Base-by-base conservation (phyloP, 2,113 vertebrate species). In the Erythrolamprus reginae region DNA sequence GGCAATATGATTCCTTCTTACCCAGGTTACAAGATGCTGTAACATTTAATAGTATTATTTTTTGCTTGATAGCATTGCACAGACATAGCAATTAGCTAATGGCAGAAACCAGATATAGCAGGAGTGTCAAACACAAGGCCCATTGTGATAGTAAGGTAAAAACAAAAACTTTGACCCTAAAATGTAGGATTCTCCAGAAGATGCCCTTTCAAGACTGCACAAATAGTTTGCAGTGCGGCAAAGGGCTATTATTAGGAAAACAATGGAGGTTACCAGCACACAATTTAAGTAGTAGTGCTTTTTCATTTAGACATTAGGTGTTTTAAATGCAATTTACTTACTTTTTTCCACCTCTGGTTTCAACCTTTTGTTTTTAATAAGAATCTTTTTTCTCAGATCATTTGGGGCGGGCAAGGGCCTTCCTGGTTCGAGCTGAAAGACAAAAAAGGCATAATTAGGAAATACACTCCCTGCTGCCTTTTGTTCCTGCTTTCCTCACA, bases 261-360 rank as follows among this genome's bases (percentile, higher is more conserved):
- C 19, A 47, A 61, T 2, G 10, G 9, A n/a, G 17, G 50, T 48
- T 77, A 42, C 70, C 70, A 13, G 10, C 12, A 3, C 26, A 84
- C 83, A 50, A 77, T 21, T 77, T 77, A 77, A 77, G 70, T 19
- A 38, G 3, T 42, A 15, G 82, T 28, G 82, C 23, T 26, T 77
- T 77, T 77, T 21, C 33, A n/a, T 47, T 55, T n/a, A 15, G 8
- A 42, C n/a, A 15, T 15, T n/a, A 38, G 47, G 24, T 5, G 1
- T 47, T 38, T 56, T 77, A 9, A 87, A 87, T 26, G 12, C 45
- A 86, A 0, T 10, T 92, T 91, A 97, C 99, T 85, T 97, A 99
- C 99, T 99, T 96, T 99, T 98, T 92, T 99, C 99, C 90, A 99
- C 99, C 96, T 99, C 99, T 51, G 99, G 98, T 97, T 99, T 99